Conservation (phyloP, 2,113 vertebrate genomes). For the Oxyruncus cristatus region DNA sequence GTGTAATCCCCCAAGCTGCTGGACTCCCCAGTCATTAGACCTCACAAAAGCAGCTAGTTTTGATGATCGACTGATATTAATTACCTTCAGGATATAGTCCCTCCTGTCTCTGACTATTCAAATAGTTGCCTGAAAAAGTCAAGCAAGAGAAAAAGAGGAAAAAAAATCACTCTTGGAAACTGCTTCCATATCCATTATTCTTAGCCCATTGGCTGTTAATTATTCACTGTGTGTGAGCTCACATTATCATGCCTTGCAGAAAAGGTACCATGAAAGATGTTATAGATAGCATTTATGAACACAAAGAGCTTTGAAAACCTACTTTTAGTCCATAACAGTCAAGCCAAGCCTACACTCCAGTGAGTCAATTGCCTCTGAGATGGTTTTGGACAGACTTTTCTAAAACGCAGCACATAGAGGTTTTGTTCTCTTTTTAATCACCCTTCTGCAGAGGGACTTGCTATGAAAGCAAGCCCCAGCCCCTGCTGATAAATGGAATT, state of each 20-base stretch:
- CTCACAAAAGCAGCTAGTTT: neutral
- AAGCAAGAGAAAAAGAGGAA: neutral
- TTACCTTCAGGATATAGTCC: neutral
- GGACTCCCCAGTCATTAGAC: neutral
- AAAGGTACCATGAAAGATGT: neutral
- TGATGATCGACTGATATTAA: neutral
- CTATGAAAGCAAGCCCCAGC: neutral
- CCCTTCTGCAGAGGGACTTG: neutral
- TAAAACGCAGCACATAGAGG: neutral
- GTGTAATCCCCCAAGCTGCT: neutral
- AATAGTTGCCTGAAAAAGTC: neutral
- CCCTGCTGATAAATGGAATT: neutral
- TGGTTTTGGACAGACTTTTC: neutral
- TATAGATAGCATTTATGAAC: neutral
- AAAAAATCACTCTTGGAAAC: neutral
- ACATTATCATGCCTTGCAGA: neutral
- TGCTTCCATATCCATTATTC: neutral
- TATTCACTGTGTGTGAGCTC: conserved; percentile 1
- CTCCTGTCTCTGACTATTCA: neutral
- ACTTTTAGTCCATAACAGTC: neutral
- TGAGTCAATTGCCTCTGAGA: neutral
- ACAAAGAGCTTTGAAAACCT: neutral
- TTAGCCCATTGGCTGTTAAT: conserved; percentile 18
- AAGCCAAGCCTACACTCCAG: neutral
- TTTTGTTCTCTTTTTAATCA: neutral